Evolutionary conservation across 92 coral and sea anemone species (phyloP), one percentile per base, ranked within the genome.

Genomic region (Heliopora coerulea): DNA sequence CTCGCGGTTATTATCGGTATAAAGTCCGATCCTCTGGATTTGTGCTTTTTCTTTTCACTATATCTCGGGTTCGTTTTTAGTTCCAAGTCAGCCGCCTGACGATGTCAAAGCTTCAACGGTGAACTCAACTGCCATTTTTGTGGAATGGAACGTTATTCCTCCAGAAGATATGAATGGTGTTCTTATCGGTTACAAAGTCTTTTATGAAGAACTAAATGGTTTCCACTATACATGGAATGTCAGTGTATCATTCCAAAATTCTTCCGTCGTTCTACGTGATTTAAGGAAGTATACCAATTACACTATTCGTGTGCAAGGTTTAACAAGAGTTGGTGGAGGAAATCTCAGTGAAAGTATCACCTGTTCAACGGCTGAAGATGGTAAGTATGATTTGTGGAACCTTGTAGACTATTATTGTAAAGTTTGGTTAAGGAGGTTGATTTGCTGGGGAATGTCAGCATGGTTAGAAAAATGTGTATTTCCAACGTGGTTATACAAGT

Each of bases 341-440:
- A 84, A 76, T 3, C 39, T 68, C 65, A 72, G 73, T 44, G 48
- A 54, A 20, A 57, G 24, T 34, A 32, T 44, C 14, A 78, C 74
- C 56, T 58, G 78, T 13, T 59, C 82, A 18, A 86, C 90, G n/a
- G 75, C 63, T 14, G 82, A 86, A 69, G 90, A 86, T 26, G 90
- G 90, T 86, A 68, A 49, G 86, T 17, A 12, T 37, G 11, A 4
- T 37, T 37, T 37, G 11, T 37, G 42, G 11, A 37, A n/a, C n/a
- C n/a, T n/a, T n/a, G n/a, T n/a, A n/a, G n/a, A n/a, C n/a, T n/a
- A n/a, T n/a, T n/a, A n/a, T n/a, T n/a, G n/a, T n/a, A n/a, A n/a
- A n/a, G n/a, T n/a, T n/a, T n/a, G n/a, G n/a, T n/a, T n/a, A n/a
- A n/a, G n/a, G n/a, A n/a, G n/a, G n/a, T n/a, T n/a, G n/a, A n/a